Percentiles rank a stretch among this genome's conserved stretches.
Conservation (phyloP, 1,140 invertebrate genomes). For the Papilio dardanus region DNA sequence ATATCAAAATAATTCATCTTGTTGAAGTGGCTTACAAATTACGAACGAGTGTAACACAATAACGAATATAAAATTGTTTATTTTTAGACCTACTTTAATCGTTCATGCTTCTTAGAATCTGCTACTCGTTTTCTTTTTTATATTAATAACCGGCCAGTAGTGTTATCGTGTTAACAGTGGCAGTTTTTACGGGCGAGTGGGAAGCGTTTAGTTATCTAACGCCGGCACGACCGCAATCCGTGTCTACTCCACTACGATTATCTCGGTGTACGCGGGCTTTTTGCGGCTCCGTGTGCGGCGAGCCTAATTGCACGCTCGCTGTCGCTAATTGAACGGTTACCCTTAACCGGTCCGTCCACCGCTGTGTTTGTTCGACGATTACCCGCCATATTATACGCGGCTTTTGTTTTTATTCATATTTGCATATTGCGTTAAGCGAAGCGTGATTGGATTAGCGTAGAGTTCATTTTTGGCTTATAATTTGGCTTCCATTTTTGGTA, state of each 20-base stretch:
- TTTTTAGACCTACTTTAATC: not conserved
- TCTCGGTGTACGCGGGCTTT: conserved; percentile 47
- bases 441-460: not conserved
- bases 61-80: not conserved
- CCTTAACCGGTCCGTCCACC: conserved; percentile 56
- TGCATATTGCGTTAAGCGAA: not conserved
- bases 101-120: not conserved
- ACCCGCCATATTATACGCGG: conserved; percentile 50
- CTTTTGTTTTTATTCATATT: conserved; percentile 46
- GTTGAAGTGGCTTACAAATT: not conserved
- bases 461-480: not conserved
- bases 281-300: conserved; percentile 55
- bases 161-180: conserved; percentile 8
- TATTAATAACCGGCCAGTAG: conserved; percentile 14
- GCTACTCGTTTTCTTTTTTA: conserved; percentile 13
- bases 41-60: not conserved
- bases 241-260: conserved; percentile 39
- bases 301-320: conserved; percentile 61
- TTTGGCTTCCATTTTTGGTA: not conserved
- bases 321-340: conserved; percentile 70
- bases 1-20: not conserved
- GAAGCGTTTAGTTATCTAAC: conserved; percentile 33
- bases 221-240: conserved; percentile 27
- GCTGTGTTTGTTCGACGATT: conserved; percentile 64
- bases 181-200: conserved; percentile 26